Base-by-base conservation (phyloP, 2,888 invertebrate species). In the Steinernema scapterisci region DNA sequence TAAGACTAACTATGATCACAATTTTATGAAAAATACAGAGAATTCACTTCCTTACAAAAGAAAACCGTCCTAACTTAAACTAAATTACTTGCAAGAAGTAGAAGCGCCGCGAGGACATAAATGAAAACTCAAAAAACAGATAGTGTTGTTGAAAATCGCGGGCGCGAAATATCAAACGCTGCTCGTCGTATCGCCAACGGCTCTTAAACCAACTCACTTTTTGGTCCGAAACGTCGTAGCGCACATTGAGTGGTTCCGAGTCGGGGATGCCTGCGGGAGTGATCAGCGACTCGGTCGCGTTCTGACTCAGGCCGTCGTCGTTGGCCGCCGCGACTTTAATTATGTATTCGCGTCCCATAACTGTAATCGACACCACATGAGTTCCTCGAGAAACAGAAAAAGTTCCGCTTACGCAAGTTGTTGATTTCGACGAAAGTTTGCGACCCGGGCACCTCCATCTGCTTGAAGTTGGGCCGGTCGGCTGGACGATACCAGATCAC, bases 251-350 rank as follows among this genome's bases (percentile, higher is more conserved):
- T 11, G 87, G 87, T 56, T 84, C 84, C 3, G 80, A 85, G 73
- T 84, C 84, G 19, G 87, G 87, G 72, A 77, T 77, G 70, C 96
- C 97, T 90, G 97, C 97, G 0, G 97, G 97, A 0, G 97, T 97
- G 73, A 92, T 91, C 90, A 95, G 92, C 85, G 93, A 93, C 87
- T 93, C 93, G 0, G 96, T 93, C 0, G 93, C 93, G 88, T 97
- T 95, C 88, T 96, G 95, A 7, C 97, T 97, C 84, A 93, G 93
- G 73, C 97, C 97, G 73, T 97, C 94, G 82, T 93, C 92, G 89
- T 99, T 99, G 88, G 93, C 93, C 6, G 96, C 99, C 13, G 95
- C 93, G n/a, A 99, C 92, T 79, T 95, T 91, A 88, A 97, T 96
- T 89, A 97, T 97, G 89, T 99, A 99, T 25, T 81, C 80, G 19